Evolutionary conservation across 2,888 invertebrate species (phyloP), one percentile per base, ranked within the genome.

Genomic region (Neoascia interrupta): DNA sequence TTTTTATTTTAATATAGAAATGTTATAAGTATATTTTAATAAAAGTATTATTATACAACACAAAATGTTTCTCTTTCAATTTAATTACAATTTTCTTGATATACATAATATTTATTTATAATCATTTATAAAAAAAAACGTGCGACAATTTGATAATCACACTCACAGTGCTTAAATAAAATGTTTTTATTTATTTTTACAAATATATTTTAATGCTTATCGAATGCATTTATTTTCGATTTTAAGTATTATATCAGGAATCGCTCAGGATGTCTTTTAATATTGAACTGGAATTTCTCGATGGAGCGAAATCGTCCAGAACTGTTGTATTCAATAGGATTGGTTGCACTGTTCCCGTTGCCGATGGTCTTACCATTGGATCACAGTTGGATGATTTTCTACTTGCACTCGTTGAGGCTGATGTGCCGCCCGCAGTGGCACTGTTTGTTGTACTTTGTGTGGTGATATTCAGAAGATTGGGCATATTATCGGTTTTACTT

Each of bases 181-280:
- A 45, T 56, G 15, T 37, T 36, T 28, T 23, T 43, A 31, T 6
- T 56, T 63, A 51, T 69, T 58, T 58, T 58, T 58, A 69, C 37
- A 63, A 47, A 28, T 51, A 45, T 39, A 43, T 49, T 19, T 26
- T 6, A 31, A 31, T 31, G n/a, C n/a, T n/a, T n/a, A n/a, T n/a
- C n/a, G n/a, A n/a, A n/a, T n/a, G n/a, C n/a, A n/a, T n/a, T n/a
- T n/a, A n/a, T n/a, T n/a, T n/a, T n/a, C n/a, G n/a, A n/a, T n/a
- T n/a, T 73, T 64, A 79, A 61, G 39, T 56, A 68, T 79, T 61
- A 49, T 61, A 86, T 88, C 88, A 89, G 74, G 89, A 85, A 74
- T 89, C 88, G 81, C 83, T 89, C n/a, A 89, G 84, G 60, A 89
- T 88, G 75, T 89, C 89, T 84, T 89, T 89, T 31, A 89, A 82